Percentiles rank a stretch among this genome's conserved stretches.
Evolutionary conservation across 2,888 invertebrate genomes (phyloP).

Genomic region (Gerris lacustris): DNA sequence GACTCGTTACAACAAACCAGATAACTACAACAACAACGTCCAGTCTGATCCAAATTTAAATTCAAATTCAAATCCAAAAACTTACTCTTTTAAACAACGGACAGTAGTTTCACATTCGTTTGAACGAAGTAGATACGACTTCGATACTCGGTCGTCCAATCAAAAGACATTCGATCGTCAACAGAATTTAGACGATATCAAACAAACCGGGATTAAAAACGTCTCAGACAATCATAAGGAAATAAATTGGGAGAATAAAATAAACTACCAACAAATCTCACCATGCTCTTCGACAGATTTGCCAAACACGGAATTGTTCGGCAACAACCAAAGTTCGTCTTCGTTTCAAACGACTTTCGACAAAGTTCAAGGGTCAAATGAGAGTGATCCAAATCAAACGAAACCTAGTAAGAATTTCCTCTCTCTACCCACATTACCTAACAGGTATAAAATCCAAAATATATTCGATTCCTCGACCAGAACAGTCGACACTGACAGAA

Average conservation of each 20-base stretch:
- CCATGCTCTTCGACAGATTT: no score
- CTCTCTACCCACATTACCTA: background rate
- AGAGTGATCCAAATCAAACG: background rate
- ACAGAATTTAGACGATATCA: background rate
- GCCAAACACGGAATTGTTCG: no score
- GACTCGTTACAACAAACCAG: background rate
- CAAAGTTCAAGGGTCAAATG: no score
- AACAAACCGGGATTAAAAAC: background rate
- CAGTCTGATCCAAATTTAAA: background rate
- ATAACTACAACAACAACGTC: background rate
- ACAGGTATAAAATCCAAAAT: background rate
- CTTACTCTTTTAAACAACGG: no score
- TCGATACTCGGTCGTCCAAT: background rate
- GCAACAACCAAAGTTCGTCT: no score
- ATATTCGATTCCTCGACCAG: background rate
- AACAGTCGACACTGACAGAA: background rate
- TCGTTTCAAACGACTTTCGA: no score
- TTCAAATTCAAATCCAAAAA: background rate
- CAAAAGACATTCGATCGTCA: background rate
- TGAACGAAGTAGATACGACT: background rate
- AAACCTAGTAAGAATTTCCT: background rate
- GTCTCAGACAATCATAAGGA: no score
- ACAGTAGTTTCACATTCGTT: no score
- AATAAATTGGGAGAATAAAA: no score
- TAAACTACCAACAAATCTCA: no score